Base-by-base conservation (phyloP, 2,888 invertebrate genomes). In the Drosophila anceps region DNA sequence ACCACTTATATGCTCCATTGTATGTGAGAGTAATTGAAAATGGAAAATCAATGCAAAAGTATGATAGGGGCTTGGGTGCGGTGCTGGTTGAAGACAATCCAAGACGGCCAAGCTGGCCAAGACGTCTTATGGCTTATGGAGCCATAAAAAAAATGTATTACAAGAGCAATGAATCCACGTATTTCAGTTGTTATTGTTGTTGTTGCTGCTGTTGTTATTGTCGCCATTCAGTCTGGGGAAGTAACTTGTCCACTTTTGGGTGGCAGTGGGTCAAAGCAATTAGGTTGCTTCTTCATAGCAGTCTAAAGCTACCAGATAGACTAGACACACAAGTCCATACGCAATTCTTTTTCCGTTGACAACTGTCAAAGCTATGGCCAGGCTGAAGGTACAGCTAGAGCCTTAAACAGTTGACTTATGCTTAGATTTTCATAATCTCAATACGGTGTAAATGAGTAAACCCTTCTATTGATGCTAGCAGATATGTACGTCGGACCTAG, bases 201-300 rank as follows among this genome's bases (percentile, higher is more conserved):
- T 55, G 15, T n/a, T 57, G 37, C 33, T 57, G 43, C 33, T 37
- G 33, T 29, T 55, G 35, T 43, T 66, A 15, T 58, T 63, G 53
- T 67, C 66, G 80, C 65, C 69, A 55, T 43, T 70, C 37, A 31
- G 66, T 66, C 72, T 70, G 43, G 54, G 48, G 61, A 59, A 76
- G 66, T 61, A 50, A 80, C 76, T 79, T 77, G 76, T 60, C 76
- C 62, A 57, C 80, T 59, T 76, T 65, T 63, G 61, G 69, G 15
- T 66, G 66, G 48, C 65, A 85, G 63, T 83, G 68, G 82, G 82
- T 88, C 82, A 83, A 71, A 83, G 81, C 84, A 86, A 83, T 88
- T 88, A 88, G 81, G 76, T 79, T 79, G 68, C 50, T 18, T 43
- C 55, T 29, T 8, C 53, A 33, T 39, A 46, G 41, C 59, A 13